Conservation (phyloP, 2,888 invertebrate species). For the Lathronympha strigana region DNA sequence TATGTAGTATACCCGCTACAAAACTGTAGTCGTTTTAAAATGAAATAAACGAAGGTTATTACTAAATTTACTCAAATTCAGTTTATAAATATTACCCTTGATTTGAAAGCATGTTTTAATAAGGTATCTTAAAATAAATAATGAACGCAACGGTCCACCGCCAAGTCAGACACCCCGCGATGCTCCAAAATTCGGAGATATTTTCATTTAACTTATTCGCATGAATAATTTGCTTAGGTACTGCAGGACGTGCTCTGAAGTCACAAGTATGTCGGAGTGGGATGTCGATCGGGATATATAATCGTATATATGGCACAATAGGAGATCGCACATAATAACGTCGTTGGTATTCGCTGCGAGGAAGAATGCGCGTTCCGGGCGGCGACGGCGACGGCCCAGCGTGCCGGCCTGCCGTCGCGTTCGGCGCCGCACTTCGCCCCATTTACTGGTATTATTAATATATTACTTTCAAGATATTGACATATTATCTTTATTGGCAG, state of each 20-base stretch:
- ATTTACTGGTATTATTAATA: conserved; percentile 32
- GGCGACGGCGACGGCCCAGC: conserved; percentile 71
- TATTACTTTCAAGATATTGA: conserved; percentile 1
- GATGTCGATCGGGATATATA: conserved; percentile 65
- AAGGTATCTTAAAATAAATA: background rate
- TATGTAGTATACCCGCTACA: too few species aligned
- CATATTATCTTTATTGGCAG: background rate
- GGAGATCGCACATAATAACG: conserved; percentile 81
- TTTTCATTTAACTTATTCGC: conserved; percentile 41
- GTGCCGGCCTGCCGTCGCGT: conserved; percentile 52
- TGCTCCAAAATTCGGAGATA: conserved; percentile 19
- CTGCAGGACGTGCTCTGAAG: conserved; percentile 64
- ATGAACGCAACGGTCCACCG: background rate
- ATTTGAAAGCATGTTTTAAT: background rate
- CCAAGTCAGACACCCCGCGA: background rate
- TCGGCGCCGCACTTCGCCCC: conserved; percentile 47
- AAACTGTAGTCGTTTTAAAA: too few species aligned
- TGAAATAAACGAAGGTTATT: too few species aligned
- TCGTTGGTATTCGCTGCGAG: conserved; percentile 76
- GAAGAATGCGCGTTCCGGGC: conserved; percentile 77
- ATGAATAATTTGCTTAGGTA: conserved; percentile 54
- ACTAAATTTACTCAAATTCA: background rate
- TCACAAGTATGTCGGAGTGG: conserved; percentile 60
- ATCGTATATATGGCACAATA: conserved; percentile 68
- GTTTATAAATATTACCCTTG: too few species aligned